Base-by-base conservation (phyloP, 2,888 invertebrate genomes). In the Hedychridium roseum region DNA sequence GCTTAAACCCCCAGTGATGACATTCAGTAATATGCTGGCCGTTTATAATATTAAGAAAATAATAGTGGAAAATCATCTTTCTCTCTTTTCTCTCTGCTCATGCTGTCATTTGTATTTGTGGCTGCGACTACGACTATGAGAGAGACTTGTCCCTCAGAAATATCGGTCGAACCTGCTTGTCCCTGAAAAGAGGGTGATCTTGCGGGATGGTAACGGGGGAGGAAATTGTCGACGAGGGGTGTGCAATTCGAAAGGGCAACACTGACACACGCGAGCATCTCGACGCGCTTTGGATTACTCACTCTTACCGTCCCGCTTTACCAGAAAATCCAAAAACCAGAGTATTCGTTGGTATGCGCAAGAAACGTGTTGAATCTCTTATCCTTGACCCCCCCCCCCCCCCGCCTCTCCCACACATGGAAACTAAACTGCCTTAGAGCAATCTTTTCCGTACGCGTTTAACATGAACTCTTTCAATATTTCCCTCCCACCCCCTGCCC, bases 251-350 rank as follows among this genome's bases (percentile, higher is more conserved):
- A 38, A 51, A 49, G 51, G 53, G 52, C 54, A 60, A 63, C 37
- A 53, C 54, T 50, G 52, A 46, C 50, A 53, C 52, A 48, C n/a
- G n/a, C 47, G 41, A 46, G 56, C 41, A n/a, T 30, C 48, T 51
- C 59, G 69, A 61, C 66, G 69, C 67, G 66, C 70, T 63, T 71
- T 68, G 62, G 64, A 66, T 69, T 68, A 68, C 62, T 67, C 66
- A 56, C 52, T 38, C 57, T 58, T 57, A 47, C 54, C 48, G 43
- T 53, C 50, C 57, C 57, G 58, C 61, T 70, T 69, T 57, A 60
- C 65, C 66, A 67, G 59, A 71, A 73, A 73, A 70, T 70, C 70
- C 69, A 67, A 71, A 74, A 74, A 70, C 64, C 55, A 70, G 70
- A 71, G 72, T 68, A 73, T 72, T 70, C 64, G 67, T 64, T 61